Conservation (phyloP, 2,797 vertebrate species). For the Trachops cirrhosus region DNA sequence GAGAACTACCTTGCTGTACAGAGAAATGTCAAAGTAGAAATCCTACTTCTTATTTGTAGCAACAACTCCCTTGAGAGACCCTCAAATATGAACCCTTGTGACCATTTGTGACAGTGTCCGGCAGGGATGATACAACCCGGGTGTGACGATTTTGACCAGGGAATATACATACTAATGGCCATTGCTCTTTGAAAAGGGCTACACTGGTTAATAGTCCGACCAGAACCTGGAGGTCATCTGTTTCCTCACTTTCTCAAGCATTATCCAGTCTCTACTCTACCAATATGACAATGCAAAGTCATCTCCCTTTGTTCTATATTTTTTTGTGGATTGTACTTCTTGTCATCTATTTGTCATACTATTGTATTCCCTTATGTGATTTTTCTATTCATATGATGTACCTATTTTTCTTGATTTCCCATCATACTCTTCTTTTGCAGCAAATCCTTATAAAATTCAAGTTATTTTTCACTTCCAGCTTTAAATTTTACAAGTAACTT, state of each 20-base stretch:
- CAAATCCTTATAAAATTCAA: neutral
- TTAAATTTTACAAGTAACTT: conserved; percentile 36
- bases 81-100: neutral
- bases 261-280: neutral
- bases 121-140: neutral
- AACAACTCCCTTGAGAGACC: neutral
- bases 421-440: conserved; percentile 24
- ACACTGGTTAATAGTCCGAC: neutral
- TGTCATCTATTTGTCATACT: neutral
- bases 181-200: neutral
- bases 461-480: conserved; percentile 13
- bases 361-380: neutral
- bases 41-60: neutral
- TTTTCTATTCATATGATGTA: neutral
- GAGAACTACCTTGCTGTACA: neutral
- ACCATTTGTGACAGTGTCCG: neutral
- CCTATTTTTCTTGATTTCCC: conserved; percentile 33
- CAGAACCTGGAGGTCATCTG: accelerated
- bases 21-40: neutral
- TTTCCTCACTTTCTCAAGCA: neutral
- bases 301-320: neutral
- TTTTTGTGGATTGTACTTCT: neutral
- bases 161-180: neutral
- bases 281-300: neutral
- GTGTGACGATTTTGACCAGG: neutral